phyloP scores from a whole-genome alignment of 2,888 invertebrate species.

The Xanthorhoe spadicearia region DNA sequence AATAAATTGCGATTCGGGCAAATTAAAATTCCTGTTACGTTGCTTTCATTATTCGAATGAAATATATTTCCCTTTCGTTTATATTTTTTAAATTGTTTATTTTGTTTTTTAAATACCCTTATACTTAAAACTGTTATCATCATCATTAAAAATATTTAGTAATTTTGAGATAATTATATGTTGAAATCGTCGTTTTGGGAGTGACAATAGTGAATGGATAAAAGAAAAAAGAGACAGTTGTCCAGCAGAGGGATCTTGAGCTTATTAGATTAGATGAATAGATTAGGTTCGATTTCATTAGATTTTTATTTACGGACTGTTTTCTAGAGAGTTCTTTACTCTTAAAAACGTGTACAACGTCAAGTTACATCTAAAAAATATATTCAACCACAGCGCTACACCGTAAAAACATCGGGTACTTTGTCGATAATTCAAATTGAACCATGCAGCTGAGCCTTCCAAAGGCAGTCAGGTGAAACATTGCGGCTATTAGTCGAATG shows the following conservation, averaged over 20 bases:
- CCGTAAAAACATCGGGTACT: not conserved
- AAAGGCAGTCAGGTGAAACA: slow-evolving; percentile 71
- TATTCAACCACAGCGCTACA: not conserved
- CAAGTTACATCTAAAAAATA: not conserved
- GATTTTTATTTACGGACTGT: too few relatives aligned
- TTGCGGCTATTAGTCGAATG: slow-evolving; percentile 69
- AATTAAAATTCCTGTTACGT: slow-evolving; percentile 38
- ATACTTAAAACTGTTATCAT: too few relatives aligned
- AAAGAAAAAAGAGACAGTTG: too few relatives aligned
- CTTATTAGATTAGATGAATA: too few relatives aligned
- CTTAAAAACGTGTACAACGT: not conserved
- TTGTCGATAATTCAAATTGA: slow-evolving; percentile 19
- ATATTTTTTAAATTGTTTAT: slow-evolving; percentile 10
- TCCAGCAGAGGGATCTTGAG: too few relatives aligned
- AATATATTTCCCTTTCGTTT: slow-evolving; percentile 15
- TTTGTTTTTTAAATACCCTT: not conserved
- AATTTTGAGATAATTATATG: too few relatives aligned
- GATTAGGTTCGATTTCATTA: too few relatives aligned
- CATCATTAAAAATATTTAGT: too few relatives aligned
- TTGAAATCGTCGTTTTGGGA: too few relatives aligned
- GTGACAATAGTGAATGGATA: too few relatives aligned
- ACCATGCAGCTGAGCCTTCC: slow-evolving; percentile 38
- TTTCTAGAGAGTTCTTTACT: too few relatives aligned
- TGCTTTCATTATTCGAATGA: slow-evolving; percentile 23
- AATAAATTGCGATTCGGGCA: slow-evolving; percentile 39